Conservation (phyloP, 2,888 invertebrate genomes). For the Bruchidius siliquastri region DNA sequence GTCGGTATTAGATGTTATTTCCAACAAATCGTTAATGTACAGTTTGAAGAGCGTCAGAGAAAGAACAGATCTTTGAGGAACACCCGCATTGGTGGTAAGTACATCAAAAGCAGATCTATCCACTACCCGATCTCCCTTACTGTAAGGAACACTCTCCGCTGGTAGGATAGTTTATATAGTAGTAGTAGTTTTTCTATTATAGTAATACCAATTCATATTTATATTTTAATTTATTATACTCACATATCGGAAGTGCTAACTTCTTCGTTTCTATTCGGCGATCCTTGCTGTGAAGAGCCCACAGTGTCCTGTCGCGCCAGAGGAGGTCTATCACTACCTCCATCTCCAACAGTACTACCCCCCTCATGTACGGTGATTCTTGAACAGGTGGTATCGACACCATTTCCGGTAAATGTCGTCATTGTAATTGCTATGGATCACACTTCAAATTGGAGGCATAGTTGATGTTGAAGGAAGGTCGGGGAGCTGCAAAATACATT, state of each 20-base stretch:
- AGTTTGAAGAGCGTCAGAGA: too few species aligned
- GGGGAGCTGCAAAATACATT: background rate
- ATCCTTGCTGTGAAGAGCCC: background rate
- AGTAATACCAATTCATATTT: too few species aligned
- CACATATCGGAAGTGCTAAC: background rate
- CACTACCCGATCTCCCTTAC: too few species aligned
- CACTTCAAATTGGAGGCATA: background rate
- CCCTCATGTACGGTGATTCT: background rate
- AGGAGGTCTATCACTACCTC: background rate
- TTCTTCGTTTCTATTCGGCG: background rate
- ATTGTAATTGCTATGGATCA: background rate
- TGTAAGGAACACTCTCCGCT: too few species aligned
- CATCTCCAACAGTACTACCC: background rate
- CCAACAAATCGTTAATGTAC: too few species aligned
- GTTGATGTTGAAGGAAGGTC: background rate
- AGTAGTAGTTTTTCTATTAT: too few species aligned
- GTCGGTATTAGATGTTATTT: too few species aligned
- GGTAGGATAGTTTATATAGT: too few species aligned
- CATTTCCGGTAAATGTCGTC: background rate
- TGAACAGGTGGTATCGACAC: background rate
- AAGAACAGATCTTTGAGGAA: too few species aligned
- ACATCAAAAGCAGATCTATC: too few species aligned
- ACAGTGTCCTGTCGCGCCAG: background rate
- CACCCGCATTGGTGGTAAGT: too few species aligned
- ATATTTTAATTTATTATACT: too few species aligned